Evolutionary conservation across 2,113 vertebrate genomes (phyloP).

Genomic region (Zonotrichia leucophrys): DNA sequence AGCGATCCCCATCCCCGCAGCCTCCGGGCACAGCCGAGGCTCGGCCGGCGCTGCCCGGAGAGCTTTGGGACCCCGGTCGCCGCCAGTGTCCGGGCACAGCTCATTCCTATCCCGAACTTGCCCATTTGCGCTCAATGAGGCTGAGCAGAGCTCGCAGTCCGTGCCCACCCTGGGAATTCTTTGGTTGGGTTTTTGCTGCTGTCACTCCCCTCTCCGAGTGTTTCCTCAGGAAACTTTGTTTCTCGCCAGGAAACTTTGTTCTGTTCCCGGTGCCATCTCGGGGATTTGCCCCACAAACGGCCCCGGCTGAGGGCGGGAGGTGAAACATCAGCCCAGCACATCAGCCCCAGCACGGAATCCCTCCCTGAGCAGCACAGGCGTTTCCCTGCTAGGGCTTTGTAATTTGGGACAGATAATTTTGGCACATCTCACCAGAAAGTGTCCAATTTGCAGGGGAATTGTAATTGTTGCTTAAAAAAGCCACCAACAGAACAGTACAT

Average conservation of each 20-base stretch:
- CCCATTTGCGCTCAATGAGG: not conserved
- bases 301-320: accelerated
- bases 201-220: not conserved
- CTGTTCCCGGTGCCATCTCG: accelerated
- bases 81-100: not conserved
- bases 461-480: not conserved
- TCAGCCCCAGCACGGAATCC: accelerated
- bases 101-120: no score
- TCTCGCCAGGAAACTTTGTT: not conserved
- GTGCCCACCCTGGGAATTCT: not conserved
- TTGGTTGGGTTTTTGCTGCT: accelerated
- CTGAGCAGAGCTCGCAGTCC: no score
- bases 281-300: accelerated
- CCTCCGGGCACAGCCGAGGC: no score
- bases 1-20: no score
- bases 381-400: accelerated
- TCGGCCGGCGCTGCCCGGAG: no score
- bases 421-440: not conserved
- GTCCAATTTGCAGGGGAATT: not conserved
- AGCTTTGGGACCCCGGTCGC: no score
- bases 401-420: not conserved
- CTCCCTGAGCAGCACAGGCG: accelerated
- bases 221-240: no score
- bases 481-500: not conserved
- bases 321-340: accelerated